Base-by-base conservation (phyloP, 64 coral and sea anemone species). In the Stylophora pistillata region DNA sequence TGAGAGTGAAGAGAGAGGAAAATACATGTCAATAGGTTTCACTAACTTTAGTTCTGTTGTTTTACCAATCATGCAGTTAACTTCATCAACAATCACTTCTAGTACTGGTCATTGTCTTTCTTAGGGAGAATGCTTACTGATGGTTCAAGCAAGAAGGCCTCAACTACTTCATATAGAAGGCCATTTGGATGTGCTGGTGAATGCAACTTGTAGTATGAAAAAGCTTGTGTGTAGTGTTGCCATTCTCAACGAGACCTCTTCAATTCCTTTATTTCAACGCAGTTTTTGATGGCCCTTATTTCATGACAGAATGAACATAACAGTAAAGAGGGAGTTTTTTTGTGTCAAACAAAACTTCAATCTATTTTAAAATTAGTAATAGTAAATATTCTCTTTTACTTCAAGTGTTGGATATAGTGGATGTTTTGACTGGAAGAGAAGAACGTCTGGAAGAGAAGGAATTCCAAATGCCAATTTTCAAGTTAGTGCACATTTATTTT, bases 161-260 rank as follows among this genome's bases (percentile, higher is more conserved):
- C 93, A 9, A 81, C 84, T 7, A 56, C 73, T 13, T 86, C 74
- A 13, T 98, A 87, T 66, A 89, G 96, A 73, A 85, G 96, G 77
- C 96, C 96, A n/a, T 98, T 82, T 85, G 96, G 92, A 25, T 98
- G 96, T 95, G 96, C 92, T 87, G 91, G 96, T 98, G 82, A 76
- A 75, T 84, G 12, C 3, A 59, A 20, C 21, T 10, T 25, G 23
- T 11, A 27, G 34, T 1, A 18, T 15, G 12, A 18, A 5, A 15
- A 5, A 21, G 2, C 23, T 57, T 73, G 37, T 0, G 37, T 47
- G 37, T 47, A 47, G 7, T 47, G 37, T 47, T 47, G 37, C 37
- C 37, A 47, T 47, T 47, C 37, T 47, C 7, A 7, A 4, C 0
- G 37, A 47, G 13, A 60, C 58, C 17, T 60, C 58, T 60, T 60